These are phyloP conservation scores for Drosophila anomelani DNA, from an alignment of 2,888 invertebrate genomes.

Conservation along the genomic window DNA sequence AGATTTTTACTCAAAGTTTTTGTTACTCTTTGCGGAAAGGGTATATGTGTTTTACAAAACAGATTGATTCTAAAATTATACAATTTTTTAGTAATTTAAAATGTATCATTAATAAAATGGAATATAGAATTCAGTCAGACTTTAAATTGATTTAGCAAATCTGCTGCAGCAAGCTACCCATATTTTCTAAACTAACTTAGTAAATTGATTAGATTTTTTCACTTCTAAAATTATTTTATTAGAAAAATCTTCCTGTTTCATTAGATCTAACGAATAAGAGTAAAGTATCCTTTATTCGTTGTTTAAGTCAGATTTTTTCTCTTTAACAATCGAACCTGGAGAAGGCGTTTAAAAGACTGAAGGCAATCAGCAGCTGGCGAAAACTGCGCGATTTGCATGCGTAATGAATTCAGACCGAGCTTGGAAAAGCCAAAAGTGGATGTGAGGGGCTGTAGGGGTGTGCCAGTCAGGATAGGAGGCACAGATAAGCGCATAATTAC, in stretches of 20 bases:
- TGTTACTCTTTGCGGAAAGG: conserved; percentile 5
- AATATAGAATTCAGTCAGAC: not conserved
- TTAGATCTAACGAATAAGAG: not conserved
- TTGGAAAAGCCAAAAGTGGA: conserved; percentile 2
- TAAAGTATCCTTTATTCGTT: conserved; percentile 9
- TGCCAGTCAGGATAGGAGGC: conserved; percentile 45
- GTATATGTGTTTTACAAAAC: not conserved
- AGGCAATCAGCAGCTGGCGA: conserved; percentile 63
- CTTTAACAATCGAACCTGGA: conserved; percentile 61
- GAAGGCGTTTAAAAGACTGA: conserved; percentile 47
- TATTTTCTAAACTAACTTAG: not conserved
- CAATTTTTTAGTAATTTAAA: not conserved
- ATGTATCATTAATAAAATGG: not conserved
- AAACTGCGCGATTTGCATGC: conserved; percentile 69
- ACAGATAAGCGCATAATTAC: conserved; percentile 73
- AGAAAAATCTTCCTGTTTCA: too few relatives aligned
- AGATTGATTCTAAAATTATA: not conserved
- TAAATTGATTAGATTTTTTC: not conserved
- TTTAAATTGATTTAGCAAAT: too few relatives aligned
- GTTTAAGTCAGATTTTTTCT: not conserved
- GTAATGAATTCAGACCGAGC: conserved; percentile 63
- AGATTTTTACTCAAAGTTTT: conserved; percentile 56
- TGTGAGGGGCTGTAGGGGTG: too few relatives aligned
- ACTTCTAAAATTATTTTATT: not conserved
- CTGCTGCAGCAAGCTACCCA: not conserved